These are phyloP conservation scores for Sylvicola cinctus DNA, from an alignment of 2,888 invertebrate species.

Conservation along the genomic window DNA sequence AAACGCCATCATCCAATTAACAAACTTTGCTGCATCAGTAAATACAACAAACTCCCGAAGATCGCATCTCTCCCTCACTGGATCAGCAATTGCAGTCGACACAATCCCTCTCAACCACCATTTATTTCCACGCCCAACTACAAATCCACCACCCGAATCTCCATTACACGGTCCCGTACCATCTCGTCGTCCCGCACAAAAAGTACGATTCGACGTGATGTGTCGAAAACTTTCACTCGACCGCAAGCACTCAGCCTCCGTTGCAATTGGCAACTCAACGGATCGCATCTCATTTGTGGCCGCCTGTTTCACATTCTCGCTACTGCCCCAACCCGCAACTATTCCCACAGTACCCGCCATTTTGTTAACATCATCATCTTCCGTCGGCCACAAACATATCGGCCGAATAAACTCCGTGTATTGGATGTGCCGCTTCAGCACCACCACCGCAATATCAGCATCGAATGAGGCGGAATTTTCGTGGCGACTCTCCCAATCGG, in stretches of 20 bases:
- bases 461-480: slow-evolving; percentile 19
- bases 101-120: slow-evolving; percentile 4
- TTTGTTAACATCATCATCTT: slow-evolving; percentile 18
- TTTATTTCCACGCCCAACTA: neutral
- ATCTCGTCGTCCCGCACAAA: slow-evolving; percentile 14
- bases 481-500: slow-evolving; percentile 25
- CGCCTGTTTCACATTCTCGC: slow-evolving; percentile 14
- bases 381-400: slow-evolving; percentile 35
- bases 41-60: slow-evolving; percentile 1
- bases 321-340: slow-evolving; percentile 32
- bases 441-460: slow-evolving; percentile 30
- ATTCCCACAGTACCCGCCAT: slow-evolving; percentile 26
- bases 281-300: slow-evolving; percentile 23
- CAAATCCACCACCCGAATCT: slow-evolving; percentile 4
- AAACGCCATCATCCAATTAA: slow-evolving; percentile 1
- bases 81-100: slow-evolving; percentile 1
- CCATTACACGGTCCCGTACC: slow-evolving; percentile 5
- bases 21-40: slow-evolving; percentile 1
- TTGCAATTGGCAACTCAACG: slow-evolving; percentile 27
- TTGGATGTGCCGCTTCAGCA: slow-evolving; percentile 23
- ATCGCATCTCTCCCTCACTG: neutral
- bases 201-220: slow-evolving; percentile 20
- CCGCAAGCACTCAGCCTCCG: slow-evolving; percentile 29
- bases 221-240: slow-evolving; percentile 22
- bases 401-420: slow-evolving; percentile 27